phyloP scores from a whole-genome alignment of 2,888 invertebrate species.

The Alloscopus bannaensis region DNA sequence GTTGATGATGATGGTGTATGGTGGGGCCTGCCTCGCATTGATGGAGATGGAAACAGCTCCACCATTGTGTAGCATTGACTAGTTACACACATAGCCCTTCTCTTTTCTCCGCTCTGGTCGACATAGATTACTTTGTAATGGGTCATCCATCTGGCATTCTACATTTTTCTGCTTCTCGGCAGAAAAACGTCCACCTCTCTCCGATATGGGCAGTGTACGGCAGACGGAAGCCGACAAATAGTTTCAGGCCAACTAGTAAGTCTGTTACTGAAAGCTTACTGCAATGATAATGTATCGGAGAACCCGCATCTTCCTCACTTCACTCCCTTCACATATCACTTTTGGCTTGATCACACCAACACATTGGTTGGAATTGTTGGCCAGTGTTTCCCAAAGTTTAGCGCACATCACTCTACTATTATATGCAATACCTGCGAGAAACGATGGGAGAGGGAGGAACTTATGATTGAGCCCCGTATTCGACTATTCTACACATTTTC shows the following conservation, averaged over 20 bases:
- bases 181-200: neutral
- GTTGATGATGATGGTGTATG: conserved; percentile 49
- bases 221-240: conserved; percentile 17
- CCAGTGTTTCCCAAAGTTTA: conserved; percentile 17
- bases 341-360: conserved; percentile 29
- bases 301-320: conserved; percentile 37
- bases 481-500: neutral
- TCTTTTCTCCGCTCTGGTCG: conserved; percentile 29
- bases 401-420: conserved; percentile 33
- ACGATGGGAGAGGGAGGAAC: conserved; percentile 9
- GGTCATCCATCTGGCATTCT: conserved; percentile 60
- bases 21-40: conserved; percentile 23
- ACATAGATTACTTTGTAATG: conserved; percentile 62
- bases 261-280: conserved; percentile 10
- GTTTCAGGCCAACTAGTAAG: neutral
- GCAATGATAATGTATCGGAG: conserved; percentile 17
- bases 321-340: conserved; percentile 21
- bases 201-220: neutral
- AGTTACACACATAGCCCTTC: no score
- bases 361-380: conserved; percentile 26
- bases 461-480: conserved; percentile 9
- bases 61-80: conserved; percentile 4
- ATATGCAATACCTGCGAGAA: conserved; percentile 7
- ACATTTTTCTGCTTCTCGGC: conserved; percentile 8
- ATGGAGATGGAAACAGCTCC: conserved; percentile 26